Evolutionary conservation across 2,113 vertebrate species (phyloP).

Genomic region (Canis aureus): DNA sequence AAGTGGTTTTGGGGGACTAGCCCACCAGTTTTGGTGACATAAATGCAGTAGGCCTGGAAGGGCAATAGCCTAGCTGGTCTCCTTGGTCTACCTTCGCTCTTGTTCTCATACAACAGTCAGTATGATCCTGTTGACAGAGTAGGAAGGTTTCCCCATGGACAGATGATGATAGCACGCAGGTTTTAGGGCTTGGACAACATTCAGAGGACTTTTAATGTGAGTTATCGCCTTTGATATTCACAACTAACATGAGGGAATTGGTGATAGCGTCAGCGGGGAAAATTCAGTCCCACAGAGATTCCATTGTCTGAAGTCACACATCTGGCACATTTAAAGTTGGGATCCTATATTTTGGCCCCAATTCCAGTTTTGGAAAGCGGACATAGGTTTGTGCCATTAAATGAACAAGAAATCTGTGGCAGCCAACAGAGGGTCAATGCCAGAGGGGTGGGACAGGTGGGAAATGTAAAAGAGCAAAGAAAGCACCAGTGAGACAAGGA

Average conservation of each 20-base stretch:
- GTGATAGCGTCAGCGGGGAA: not conserved
- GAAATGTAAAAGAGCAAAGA: not conserved
- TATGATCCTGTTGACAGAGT: too few species aligned
- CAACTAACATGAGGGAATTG: fast-evolving
- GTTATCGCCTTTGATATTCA: not conserved
- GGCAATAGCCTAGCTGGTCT: not conserved
- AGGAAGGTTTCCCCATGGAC: fast-evolving
- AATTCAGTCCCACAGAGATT: not conserved
- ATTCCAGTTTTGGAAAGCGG: not conserved
- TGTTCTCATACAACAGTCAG: not conserved
- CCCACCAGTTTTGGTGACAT: too few species aligned
- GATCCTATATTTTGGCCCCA: not conserved
- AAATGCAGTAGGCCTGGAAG: too few species aligned
- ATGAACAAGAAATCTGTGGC: not conserved
- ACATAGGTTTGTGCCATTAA: too few species aligned
- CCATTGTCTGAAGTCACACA: not conserved
- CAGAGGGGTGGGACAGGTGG: not conserved
- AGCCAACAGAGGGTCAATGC: not conserved
- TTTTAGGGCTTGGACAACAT: too few species aligned
- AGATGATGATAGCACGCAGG: fast-evolving
- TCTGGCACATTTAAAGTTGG: not conserved
- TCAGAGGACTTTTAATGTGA: not conserved
- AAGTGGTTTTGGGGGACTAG: not conserved
- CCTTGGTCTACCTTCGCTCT: not conserved
- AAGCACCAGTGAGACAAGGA: too few species aligned